phyloP scores from a whole-genome alignment of 1,140 invertebrate species.

The Geopemphigus sp. region DNA sequence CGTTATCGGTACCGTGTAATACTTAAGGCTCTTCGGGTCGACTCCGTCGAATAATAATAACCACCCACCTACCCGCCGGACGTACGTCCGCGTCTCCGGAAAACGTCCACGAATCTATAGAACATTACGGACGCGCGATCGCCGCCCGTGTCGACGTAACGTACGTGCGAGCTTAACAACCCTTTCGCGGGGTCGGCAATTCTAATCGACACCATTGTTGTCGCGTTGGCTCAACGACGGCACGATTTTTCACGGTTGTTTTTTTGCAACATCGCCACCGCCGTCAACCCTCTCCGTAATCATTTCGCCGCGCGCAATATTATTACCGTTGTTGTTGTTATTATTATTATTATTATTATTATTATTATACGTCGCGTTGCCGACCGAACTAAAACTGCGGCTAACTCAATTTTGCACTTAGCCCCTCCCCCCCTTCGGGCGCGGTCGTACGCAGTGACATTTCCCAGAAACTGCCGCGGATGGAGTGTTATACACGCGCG shows the following conservation, averaged over 20 bases:
- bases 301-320: neutral
- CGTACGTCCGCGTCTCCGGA: neutral
- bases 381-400: conserved; percentile 16
- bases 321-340: neutral
- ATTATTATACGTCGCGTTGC: neutral
- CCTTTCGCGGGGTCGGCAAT: neutral
- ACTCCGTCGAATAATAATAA: too few species aligned
- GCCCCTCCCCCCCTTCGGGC: conserved; percentile 38
- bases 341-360: neutral
- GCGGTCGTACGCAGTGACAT: neutral
- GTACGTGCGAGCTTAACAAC: neutral
- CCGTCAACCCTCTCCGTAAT: neutral
- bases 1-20: too few species aligned
- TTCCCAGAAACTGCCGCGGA: conserved; percentile 13
- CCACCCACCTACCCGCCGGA: too few species aligned
- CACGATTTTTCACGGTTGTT: conserved; percentile 37
- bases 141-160: neutral
- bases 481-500: conserved; percentile 6
- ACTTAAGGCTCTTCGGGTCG: too few species aligned
- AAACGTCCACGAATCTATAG: neutral
- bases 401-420: conserved; percentile 52
- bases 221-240: neutral
- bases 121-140: neutral
- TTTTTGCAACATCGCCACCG: conserved; percentile 7
- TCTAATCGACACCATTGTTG: neutral